These are phyloP conservation scores for Dreissena rostriformis DNA, from an alignment of 1,140 invertebrate genomes.

Conservation along the genomic window DNA sequence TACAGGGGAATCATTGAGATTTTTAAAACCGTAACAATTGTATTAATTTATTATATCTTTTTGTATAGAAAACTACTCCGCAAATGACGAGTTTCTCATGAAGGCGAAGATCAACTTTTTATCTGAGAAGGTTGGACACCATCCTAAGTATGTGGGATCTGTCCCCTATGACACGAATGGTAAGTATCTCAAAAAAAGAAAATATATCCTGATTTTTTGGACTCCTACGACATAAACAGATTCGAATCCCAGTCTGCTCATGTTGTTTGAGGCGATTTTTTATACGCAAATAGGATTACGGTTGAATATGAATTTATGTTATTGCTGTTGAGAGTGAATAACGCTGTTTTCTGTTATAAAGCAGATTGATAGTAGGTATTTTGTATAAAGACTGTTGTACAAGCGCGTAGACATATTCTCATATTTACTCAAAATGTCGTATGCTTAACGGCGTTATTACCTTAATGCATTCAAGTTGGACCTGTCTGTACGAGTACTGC, in stretches of 20 bases:
- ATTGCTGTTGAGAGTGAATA: no score
- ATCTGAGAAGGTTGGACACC: constrained; percentile 52
- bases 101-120: constrained; percentile 68
- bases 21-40: no score
- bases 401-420: neutral
- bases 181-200: constrained; percentile 52
- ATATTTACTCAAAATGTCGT: neutral
- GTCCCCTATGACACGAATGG: constrained; percentile 50
- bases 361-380: no score
- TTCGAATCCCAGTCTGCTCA: no score
- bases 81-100: constrained; percentile 60
- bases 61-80: constrained; percentile 49
- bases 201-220: no score
- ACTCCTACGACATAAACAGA: no score
- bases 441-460: neutral
- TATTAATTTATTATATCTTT: neutral
- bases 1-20: no score
- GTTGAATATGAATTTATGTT: no score
- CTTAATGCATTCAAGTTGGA: neutral
- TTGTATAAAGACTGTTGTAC: neutral
- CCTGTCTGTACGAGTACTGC: constrained; percentile 43
- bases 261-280: no score
- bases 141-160: constrained; percentile 62
- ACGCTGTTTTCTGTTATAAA: no score
- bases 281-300: no score